Conservation (phyloP, 2,888 invertebrate genomes). For the Neoscelio sp. region DNA sequence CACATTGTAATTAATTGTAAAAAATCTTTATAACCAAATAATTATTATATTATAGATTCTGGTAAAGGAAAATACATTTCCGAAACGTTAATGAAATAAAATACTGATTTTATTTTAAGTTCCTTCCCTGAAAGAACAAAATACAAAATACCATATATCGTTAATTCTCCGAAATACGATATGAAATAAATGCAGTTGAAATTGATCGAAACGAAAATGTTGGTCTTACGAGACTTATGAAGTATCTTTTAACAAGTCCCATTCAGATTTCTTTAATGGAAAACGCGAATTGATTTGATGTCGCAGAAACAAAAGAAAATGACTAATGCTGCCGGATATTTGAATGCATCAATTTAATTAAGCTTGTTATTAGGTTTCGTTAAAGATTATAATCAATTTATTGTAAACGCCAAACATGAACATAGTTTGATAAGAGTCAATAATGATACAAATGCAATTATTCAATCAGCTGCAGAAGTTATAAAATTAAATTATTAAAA, state of each 20-base stretch:
- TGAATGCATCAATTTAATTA: conserved; percentile 76
- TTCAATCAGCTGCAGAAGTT: conserved; percentile 1
- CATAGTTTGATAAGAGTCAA: conserved; percentile 9
- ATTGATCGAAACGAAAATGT: conserved; percentile 76
- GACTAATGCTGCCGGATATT: conserved; percentile 66
- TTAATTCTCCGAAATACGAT: conserved; percentile 77
- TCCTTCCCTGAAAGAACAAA: too few species aligned
- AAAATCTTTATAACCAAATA: too few species aligned
- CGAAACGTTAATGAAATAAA: too few species aligned
- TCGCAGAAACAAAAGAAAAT: conserved; percentile 28
- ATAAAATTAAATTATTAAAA: neutral
- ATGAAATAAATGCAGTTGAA: conserved; percentile 77
- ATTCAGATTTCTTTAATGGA: conserved; percentile 35
- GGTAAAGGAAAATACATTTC: too few species aligned
- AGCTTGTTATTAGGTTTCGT: conserved; percentile 75
- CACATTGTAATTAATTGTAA: too few species aligned
- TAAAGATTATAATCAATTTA: conserved; percentile 16
- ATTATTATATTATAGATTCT: too few species aligned
- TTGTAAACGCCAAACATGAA: conserved; percentile 21
- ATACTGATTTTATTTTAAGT: too few species aligned
- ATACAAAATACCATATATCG: conserved; percentile 72
- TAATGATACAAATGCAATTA: conserved; percentile 1
- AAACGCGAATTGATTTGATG: conserved; percentile 72
- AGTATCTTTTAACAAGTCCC: conserved; percentile 70
- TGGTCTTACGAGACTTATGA: conserved; percentile 76